These are phyloP conservation scores for Sapajus apella DNA, from an alignment of 2,113 vertebrate genomes.

Conservation along the genomic window DNA sequence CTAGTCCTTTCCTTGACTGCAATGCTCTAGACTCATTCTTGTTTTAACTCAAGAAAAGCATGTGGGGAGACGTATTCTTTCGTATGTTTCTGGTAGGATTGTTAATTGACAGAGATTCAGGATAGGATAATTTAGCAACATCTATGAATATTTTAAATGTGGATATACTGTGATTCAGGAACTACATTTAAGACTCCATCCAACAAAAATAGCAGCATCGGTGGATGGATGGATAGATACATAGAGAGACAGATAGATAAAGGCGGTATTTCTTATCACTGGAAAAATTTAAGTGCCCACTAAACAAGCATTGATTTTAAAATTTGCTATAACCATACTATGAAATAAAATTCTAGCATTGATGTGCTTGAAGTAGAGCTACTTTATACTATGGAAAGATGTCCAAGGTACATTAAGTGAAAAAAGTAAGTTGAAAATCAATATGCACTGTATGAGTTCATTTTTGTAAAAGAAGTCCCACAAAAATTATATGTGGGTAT, in stretches of 20 bases:
- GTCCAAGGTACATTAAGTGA: neutral
- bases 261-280: neutral
- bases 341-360: slow-evolving; percentile 23
- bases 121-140: neutral
- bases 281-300: neutral
- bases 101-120: neutral
- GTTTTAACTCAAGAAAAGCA: neutral
- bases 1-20: neutral
- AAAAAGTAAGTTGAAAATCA: slow-evolving; percentile 14
- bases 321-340: neutral
- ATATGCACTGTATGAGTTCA: neutral
- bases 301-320: slow-evolving; percentile 10
- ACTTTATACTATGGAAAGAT: slow-evolving; percentile 30
- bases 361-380: neutral
- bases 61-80: neutral
- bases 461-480: neutral
- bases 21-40: neutral
- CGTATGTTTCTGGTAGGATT: neutral
- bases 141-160: neutral
- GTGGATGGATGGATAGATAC: neutral
- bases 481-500: neutral
- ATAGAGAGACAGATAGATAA: neutral
- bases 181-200: neutral
- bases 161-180: neutral
- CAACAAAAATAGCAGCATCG: neutral